phyloP scores from a whole-genome alignment of 2,113 vertebrate genomes.

The Aspidoscelis tigris region DNA sequence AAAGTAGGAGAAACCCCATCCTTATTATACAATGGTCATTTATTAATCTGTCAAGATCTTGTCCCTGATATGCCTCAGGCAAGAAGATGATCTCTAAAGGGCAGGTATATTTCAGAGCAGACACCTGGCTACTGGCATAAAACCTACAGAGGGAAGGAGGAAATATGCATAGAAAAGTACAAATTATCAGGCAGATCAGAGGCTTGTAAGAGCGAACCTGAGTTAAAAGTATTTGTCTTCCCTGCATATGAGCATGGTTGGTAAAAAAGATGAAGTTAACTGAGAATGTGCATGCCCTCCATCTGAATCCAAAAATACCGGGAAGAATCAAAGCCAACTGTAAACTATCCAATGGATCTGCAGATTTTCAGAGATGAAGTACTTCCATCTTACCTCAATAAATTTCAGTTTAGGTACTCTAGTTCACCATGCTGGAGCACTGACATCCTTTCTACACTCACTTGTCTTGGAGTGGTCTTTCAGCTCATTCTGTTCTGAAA shows the following conservation, averaged over 20 bases:
- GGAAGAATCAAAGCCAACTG: neutral
- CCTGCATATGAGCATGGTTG: neutral
- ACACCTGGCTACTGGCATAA: constrained; percentile 61
- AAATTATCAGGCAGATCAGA: constrained; percentile 51
- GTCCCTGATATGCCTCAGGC: constrained; percentile 50
- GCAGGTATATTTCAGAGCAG: constrained; percentile 56
- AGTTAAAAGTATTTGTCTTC: neutral
- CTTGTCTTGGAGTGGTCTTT: too few species aligned
- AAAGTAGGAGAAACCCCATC: constrained; percentile 38
- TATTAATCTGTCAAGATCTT: constrained; percentile 59
- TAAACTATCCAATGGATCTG: neutral
- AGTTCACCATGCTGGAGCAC: neutral
- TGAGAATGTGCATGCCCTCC: neutral
- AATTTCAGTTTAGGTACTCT: neutral
- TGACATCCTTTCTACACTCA: neutral
- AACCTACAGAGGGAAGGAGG: constrained; percentile 57
- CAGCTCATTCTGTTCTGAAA: too few species aligned
- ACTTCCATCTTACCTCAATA: neutral
- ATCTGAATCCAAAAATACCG: neutral
- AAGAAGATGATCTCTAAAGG: constrained; percentile 58
- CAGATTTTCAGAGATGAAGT: too few species aligned
- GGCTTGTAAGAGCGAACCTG: constrained; percentile 31
- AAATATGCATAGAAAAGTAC: constrained; percentile 61
- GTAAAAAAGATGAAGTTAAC: neutral
- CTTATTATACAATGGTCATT: constrained; percentile 33